A percentile compares a stretch with the other conserved stretches of the same genome.
phyloP scores from a whole-genome alignment of 2,888 invertebrate species.

The Caenorhabditis imperialis region DNA sequence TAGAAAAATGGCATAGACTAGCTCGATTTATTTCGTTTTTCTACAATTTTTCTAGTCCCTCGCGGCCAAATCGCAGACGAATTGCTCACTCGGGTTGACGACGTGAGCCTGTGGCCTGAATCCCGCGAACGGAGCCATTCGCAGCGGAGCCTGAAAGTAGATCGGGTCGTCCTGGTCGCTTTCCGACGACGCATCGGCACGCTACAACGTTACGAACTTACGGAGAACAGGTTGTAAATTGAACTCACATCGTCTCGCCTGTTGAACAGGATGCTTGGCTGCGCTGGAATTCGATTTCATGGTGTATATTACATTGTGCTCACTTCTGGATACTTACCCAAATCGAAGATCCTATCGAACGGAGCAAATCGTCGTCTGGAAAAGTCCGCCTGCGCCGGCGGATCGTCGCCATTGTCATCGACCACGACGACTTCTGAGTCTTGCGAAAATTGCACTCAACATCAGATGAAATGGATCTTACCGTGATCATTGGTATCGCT shows the following conservation, averaged over 20 bases:
- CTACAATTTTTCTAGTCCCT: no score
- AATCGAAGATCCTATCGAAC: slow-evolving; percentile 10
- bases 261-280: background rate
- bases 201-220: slow-evolving; percentile 25
- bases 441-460: background rate
- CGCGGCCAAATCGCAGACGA: no score
- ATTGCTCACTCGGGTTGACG: background rate
- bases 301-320: no score
- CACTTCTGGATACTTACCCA: no score
- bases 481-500: slow-evolving; percentile 1
- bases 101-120: slow-evolving; percentile 7
- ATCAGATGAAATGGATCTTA: background rate
- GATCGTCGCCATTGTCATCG: slow-evolving; percentile 16
- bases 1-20: no score
- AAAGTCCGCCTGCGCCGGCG: no score
- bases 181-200: slow-evolving; percentile 33
- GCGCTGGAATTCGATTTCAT: background rate
- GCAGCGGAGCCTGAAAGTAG: slow-evolving; percentile 47
- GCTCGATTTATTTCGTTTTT: no score
- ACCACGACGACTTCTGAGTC: slow-evolving; percentile 22
- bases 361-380: background rate
- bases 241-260: slow-evolving; percentile 21
- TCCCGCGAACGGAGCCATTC: background rate
- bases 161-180: slow-evolving; percentile 41
- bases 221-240: background rate